phyloP scores from a whole-genome alignment of 2,888 invertebrate genomes.

The Reticulitermes lucifugus region DNA sequence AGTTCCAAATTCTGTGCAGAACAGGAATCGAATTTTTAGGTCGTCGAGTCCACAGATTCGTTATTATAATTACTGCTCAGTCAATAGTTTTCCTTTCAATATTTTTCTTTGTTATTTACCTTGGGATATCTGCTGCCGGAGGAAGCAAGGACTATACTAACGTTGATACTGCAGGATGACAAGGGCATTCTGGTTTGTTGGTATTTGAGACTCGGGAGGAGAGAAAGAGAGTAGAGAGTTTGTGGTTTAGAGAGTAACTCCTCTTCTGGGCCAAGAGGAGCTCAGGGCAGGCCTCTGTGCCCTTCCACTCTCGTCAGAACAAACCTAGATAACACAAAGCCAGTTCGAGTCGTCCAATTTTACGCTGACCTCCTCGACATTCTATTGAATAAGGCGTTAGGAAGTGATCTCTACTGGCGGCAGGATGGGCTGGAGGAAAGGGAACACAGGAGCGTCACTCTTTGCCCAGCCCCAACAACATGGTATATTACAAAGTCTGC shows the following conservation, averaged over 20 bases:
- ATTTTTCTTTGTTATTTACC: no score
- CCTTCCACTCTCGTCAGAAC: slow-evolving; percentile 4
- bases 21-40: no score
- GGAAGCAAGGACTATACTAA: not conserved
- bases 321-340: slow-evolving; percentile 39
- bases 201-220: not conserved
- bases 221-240: not conserved
- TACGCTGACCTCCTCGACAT: slow-evolving; percentile 43
- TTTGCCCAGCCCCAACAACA: not conserved
- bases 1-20: no score
- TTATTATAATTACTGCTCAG: no score
- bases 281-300: not conserved
- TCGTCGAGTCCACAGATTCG: no score
- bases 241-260: not conserved
- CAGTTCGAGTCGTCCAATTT: slow-evolving; percentile 43
- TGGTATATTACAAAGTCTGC: not conserved
- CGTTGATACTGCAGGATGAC: not conserved
- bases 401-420: not conserved
- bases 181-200: not conserved
- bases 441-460: no score
- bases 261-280: not conserved
- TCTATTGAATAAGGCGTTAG: slow-evolving; percentile 38
- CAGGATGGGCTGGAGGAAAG: not conserved
- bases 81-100: no score
- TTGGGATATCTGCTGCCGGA: no score